Evolutionary conservation across 2,113 vertebrate species (phyloP).

Genomic region (Chionodraco myersi): DNA sequence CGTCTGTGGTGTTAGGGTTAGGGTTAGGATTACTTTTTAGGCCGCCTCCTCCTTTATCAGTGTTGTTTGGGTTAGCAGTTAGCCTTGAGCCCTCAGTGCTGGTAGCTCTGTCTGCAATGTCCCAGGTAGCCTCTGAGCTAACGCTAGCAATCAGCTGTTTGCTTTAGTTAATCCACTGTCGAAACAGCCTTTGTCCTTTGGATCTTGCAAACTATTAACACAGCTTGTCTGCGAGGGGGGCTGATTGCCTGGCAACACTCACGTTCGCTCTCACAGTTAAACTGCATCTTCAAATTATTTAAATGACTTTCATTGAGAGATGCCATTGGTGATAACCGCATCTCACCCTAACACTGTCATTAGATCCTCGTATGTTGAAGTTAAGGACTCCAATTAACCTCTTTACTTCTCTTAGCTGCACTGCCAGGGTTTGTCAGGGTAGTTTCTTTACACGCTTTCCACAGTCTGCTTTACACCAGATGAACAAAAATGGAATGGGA

Average conservation of each 20-base stretch:
- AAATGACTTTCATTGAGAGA: conserved; percentile 58
- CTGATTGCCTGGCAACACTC: conserved; percentile 61
- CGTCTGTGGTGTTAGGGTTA: no score
- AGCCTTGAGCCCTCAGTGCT: no score
- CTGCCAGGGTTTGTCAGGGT: conserved; percentile 34
- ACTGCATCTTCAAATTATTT: conserved; percentile 58
- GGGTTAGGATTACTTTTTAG: no score
- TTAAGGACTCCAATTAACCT: conserved; percentile 44
- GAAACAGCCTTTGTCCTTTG: conserved; percentile 58
- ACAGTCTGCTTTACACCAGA: conserved; percentile 6
- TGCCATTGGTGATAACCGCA: conserved; percentile 58
- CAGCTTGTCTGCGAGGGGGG: conserved; percentile 27
- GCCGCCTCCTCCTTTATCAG: no score
- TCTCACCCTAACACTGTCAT: conserved; percentile 43
- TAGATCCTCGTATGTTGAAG: conserved; percentile 33
- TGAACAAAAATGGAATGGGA: conserved; percentile 47
- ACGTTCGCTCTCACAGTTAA: conserved; percentile 33
- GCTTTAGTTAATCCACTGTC: conserved; percentile 47
- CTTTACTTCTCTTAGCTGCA: conserved; percentile 27
- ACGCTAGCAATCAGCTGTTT: conserved; percentile 42
- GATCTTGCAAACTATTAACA: conserved; percentile 51
- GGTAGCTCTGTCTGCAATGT: no score
- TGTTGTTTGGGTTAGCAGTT: no score
- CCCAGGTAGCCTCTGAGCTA: no score
- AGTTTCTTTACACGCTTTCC: conserved; percentile 44